These are phyloP conservation scores for Coluber constrictor DNA, from an alignment of 2,797 vertebrate species.

Conservation along the genomic window DNA sequence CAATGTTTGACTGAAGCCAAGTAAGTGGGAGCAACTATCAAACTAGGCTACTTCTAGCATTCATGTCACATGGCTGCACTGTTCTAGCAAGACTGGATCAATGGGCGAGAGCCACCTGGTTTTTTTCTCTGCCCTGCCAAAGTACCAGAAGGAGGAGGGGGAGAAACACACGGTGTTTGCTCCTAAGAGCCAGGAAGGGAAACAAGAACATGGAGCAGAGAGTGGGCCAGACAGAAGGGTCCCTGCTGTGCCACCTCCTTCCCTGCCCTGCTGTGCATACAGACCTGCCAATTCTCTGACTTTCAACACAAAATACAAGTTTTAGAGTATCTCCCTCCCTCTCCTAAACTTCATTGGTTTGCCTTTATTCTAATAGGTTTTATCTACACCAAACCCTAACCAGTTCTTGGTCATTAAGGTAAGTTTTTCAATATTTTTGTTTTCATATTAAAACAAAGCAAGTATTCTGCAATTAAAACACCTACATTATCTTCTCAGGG, in stretches of 20 bases:
- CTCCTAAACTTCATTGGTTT: not conserved
- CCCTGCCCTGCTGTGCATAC: constrained; percentile 7
- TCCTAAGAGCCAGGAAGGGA: constrained; percentile 26
- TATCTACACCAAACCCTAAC: not conserved
- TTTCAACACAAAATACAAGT: constrained; percentile 2
- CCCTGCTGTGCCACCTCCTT: constrained; percentile 15
- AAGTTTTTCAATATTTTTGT: not conserved
- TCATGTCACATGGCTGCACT: not conserved
- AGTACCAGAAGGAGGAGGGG: constrained; percentile 21
- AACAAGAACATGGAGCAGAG: constrained; percentile 22
- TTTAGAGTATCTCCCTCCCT: not conserved
- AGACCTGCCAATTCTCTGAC: not conserved
- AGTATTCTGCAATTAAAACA: not conserved
- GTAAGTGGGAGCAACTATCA: not conserved
- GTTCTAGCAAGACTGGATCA: constrained; percentile 20
- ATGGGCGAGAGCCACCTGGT: constrained; percentile 24
- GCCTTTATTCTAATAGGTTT: not conserved
- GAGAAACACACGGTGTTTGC: constrained; percentile 23
- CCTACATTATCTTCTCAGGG: not conserved
- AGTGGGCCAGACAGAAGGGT: constrained; percentile 28
- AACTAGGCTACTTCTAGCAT: not conserved
- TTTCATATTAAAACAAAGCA: not conserved
- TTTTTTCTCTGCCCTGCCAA: constrained; percentile 26
- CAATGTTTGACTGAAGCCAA: not conserved
- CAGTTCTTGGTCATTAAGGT: not conserved